Evolutionary conservation across 92 coral and sea anemone species (phyloP).

Genomic region (Zoanthus gigantus): DNA sequence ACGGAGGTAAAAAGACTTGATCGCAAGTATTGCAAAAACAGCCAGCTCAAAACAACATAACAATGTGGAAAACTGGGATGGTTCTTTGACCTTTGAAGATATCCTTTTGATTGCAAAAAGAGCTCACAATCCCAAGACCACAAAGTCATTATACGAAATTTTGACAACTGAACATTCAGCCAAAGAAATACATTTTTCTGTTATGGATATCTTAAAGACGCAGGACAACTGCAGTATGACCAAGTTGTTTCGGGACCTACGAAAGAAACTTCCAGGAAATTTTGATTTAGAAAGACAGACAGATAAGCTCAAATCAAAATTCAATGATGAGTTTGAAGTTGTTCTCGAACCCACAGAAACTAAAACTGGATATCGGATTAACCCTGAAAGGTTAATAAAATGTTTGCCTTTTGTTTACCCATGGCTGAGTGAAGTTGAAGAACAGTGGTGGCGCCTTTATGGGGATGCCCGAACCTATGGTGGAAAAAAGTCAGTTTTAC

Average conservation of each 20-base stretch:
- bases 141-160: slow-evolving; percentile 37
- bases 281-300: slow-evolving; percentile 34
- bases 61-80: slow-evolving; percentile 38
- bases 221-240: slow-evolving; percentile 40
- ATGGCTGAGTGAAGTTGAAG: slow-evolving; percentile 29
- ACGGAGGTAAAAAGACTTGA: slow-evolving; percentile 32
- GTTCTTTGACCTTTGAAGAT: slow-evolving; percentile 44
- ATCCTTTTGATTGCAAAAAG: slow-evolving; percentile 33
- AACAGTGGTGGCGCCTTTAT: slow-evolving; percentile 58
- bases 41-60: slow-evolving; percentile 17
- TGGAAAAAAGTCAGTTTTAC: slow-evolving; percentile 42
- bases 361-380: slow-evolving; percentile 47
- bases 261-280: slow-evolving; percentile 32
- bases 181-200: slow-evolving; percentile 28
- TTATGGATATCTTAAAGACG: slow-evolving; percentile 21
- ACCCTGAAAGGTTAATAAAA: slow-evolving; percentile 28
- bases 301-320: slow-evolving; percentile 44
- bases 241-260: slow-evolving; percentile 13
- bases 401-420: slow-evolving; percentile 32
- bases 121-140: slow-evolving; percentile 33
- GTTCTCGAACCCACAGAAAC: slow-evolving; percentile 42
- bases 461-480: slow-evolving; percentile 65
- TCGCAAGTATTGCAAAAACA: slow-evolving; percentile 31
- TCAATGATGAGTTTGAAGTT: slow-evolving; percentile 58
- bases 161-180: slow-evolving; percentile 25